phyloP scores from a whole-genome alignment of 2,888 invertebrate species.

The Cenopis cana region DNA sequence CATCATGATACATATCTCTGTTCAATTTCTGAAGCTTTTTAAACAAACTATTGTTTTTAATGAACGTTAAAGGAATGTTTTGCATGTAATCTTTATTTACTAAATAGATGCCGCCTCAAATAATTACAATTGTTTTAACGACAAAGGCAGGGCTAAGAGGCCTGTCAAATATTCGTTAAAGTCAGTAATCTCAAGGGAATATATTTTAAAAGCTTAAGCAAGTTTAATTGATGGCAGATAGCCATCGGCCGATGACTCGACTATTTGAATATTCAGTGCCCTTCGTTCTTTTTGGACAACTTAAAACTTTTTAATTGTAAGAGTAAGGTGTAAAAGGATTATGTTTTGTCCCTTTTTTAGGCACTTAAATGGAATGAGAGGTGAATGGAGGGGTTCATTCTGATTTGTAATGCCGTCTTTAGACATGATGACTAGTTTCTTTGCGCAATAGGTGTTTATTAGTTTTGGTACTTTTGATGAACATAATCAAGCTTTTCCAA shows the following conservation, averaged over 20 bases:
- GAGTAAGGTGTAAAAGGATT: constrained; percentile 50
- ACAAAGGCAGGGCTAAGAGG: constrained; percentile 50
- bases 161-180: constrained; percentile 66
- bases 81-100: constrained; percentile 29
- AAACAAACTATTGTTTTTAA: constrained; percentile 20
- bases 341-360: constrained; percentile 36
- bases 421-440: constrained; percentile 38
- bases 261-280: constrained; percentile 71
- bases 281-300: constrained; percentile 50
- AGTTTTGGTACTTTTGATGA: constrained; percentile 28
- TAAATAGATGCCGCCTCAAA: constrained; percentile 24
- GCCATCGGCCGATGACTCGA: constrained; percentile 71
- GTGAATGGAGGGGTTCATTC: constrained; percentile 36
- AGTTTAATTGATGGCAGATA: constrained; percentile 69
- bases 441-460: constrained; percentile 31
- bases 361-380: constrained; percentile 44
- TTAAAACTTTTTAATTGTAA: constrained; percentile 57
- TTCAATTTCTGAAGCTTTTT: constrained; percentile 15
- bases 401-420: constrained; percentile 41
- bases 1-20: constrained; percentile 40
- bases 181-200: constrained; percentile 64
- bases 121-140: constrained; percentile 41
- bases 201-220: constrained; percentile 63
- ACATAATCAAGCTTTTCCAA: constrained; percentile 17
- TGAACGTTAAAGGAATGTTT: constrained; percentile 24